Evolutionary conservation across 2,888 invertebrate species (phyloP), one percentile per base, ranked within the genome.

Genomic region (Plutella xylostella): DNA sequence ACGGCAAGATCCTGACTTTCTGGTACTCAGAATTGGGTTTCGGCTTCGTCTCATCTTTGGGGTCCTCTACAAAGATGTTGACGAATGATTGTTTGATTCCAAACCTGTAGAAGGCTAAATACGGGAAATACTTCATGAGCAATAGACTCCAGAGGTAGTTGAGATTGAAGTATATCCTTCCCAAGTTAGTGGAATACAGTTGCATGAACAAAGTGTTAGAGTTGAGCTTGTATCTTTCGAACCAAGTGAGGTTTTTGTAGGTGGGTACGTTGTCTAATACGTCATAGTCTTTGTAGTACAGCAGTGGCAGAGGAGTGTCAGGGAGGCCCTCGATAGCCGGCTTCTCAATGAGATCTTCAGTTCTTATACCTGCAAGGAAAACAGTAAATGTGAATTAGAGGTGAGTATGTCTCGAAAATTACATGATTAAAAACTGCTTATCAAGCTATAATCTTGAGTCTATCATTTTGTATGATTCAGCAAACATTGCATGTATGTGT

Each of bases 61-160:
- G 72, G 14, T 72, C 72, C 28, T 85, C 84, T 1, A 51, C 60
- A 35, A 86, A 87, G 2, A 90, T 87, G 43, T 88, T 77, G 0
- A 90, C 87, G 42, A 87, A 73, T 0, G 91, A 86, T n/a, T 85
- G 66, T 49, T 77, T 80, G 3, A 85, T 61, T 4, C 92, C 92
- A 60, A 86, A 92, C 31, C 74, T 82, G 57, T 86, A 86, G 66
- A 89, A 89, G 0, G 91, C 91, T 35, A 92, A 56, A 53, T 89
- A 89, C 0, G 93, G 93, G 57, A 88, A 89, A 44, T 89, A 85
- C 52, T 87, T 87, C 65, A 90, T 88, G 0, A 92, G 60, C 51
- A 87, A 85, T 15, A 92, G 61, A 17, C 86, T 77, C 1, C 89
- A 57, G 57, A 78, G 74, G 61, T 89, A 87, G 42, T 87, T 76